Conservation (phyloP, 2,113 vertebrate species). For the Scytalopus superciliaris region DNA sequence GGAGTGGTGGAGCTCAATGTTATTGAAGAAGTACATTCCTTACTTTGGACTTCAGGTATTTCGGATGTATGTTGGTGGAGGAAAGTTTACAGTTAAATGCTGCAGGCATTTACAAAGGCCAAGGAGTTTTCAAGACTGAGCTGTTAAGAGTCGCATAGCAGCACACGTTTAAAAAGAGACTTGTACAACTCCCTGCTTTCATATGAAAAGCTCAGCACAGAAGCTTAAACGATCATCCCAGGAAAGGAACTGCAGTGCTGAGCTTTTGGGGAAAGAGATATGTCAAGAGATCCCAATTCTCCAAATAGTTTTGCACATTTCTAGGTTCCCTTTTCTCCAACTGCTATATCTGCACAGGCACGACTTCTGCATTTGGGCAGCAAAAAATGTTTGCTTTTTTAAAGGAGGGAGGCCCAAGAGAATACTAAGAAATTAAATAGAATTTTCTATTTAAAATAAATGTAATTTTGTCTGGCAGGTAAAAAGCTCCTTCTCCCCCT, state of each 20-base stretch:
- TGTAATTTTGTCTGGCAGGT: slow-evolving; percentile 1
- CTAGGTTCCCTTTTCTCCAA: neutral
- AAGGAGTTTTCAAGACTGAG: slow-evolving; percentile 2
- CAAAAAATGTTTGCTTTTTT: neutral
- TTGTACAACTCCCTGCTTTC: slow-evolving; percentile 27
- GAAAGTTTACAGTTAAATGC: neutral
- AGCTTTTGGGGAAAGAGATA: slow-evolving; percentile 27
- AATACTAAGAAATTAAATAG: slow-evolving; percentile 4
- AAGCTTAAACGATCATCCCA: neutral
- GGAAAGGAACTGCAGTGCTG: neutral
- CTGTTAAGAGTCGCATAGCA: neutral
- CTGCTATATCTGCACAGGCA: neutral
- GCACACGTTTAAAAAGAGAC: neutral
- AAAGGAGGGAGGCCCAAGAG: neutral
- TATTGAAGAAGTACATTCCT: neutral
- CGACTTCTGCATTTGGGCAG: neutral
- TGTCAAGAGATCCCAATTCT: slow-evolving; percentile 38
- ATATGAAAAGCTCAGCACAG: slow-evolving; percentile 23
- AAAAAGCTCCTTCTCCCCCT: neutral
- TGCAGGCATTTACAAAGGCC: slow-evolving; percentile 23
- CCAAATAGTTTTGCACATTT: slow-evolving; percentile 13
- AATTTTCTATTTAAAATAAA: slow-evolving; percentile 40
- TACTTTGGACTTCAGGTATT: neutral
- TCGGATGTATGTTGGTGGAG: neutral
- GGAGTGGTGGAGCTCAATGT: neutral